Percentiles rank a stretch among this genome's conserved stretches.
Conservation (phyloP, 2,888 invertebrate genomes). For the Thyatira batis region DNA sequence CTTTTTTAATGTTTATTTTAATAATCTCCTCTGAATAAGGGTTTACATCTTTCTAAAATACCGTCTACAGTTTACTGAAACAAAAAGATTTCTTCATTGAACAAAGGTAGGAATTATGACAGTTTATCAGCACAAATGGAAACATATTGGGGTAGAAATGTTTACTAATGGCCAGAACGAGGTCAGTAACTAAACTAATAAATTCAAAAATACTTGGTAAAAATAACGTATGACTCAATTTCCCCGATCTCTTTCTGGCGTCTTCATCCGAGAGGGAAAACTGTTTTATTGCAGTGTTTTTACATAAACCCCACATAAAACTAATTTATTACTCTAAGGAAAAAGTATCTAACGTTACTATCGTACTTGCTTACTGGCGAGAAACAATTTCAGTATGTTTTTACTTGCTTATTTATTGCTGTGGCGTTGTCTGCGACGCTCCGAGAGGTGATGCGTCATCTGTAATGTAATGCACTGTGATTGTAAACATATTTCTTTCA, state of each 20-base stretch:
- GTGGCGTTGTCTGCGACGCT: background rate
- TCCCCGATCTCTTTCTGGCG: conserved; percentile 29
- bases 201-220: conserved; percentile 19
- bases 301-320: conserved; percentile 68
- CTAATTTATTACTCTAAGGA: conserved; percentile 55
- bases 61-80: no score
- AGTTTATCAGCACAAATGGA: background rate
- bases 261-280: conserved; percentile 49
- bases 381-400: conserved; percentile 16
- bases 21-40: no score
- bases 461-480: background rate
- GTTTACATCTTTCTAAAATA: no score
- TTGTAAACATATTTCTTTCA: background rate
- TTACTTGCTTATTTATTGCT: conserved; percentile 7
- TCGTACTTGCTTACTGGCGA: conserved; percentile 6
- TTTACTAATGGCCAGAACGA: background rate
- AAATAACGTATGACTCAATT: conserved; percentile 38
- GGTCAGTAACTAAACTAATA: background rate
- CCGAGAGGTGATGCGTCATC: conserved; percentile 1
- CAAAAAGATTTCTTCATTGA: no score
- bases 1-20: no score
- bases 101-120: no score
- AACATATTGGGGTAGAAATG: background rate
- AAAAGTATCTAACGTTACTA: conserved; percentile 19
- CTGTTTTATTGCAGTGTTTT: conserved; percentile 65